Evolutionary conservation across 1,140 invertebrate genomes (phyloP), one percentile per base, ranked within the genome.

Genomic region (Drosophila ficusphila): DNA sequence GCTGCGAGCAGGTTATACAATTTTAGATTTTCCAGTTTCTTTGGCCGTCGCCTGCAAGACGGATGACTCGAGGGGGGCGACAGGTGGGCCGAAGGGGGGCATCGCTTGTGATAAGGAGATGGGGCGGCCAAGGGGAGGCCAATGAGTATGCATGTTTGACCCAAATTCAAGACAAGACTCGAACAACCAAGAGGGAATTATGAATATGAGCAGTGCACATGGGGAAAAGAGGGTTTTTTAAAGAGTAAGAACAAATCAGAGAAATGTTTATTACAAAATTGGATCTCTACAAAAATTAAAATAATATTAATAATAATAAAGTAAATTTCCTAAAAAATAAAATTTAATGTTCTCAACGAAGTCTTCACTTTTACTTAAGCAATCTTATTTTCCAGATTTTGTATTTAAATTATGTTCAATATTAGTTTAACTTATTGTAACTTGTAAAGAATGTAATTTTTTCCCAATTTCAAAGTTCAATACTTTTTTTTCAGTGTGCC

Each of bases 81-180:
- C 7, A 33, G 23, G 38, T 3, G 11, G 23, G 25, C 41, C 29
- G 0, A 6, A 2, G 18, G 36, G 38, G 39, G 41, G 41, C n/a
- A 44, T 44, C 41, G 9, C 8, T n/a, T 41, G 67, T 48, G 65
- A 57, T 71, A 71, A 71, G 42, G 68, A 73, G 69, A 49, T 72
- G 69, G 33, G 29, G n/a, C n/a, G n/a, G n/a, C n/a, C n/a, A n/a
- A 44, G 38, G 54, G 56, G 31, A 72, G 46, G 54, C 42, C 82
- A 86, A 81, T 86, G 82, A 86, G 82, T 88, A 82, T 88, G 83
- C 82, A 86, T 89, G 78, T 82, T 88, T 88, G 82, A 88, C 82
- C 82, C 78, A 88, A 89, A 88, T 88, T 81, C 81, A 68, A 62
- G 76, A 56, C 36, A 47, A 73, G 54, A 68, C 12, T 16, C 36